A percentile compares a stretch with the other conserved stretches of the same genome.
phyloP scores from a whole-genome alignment of 2,797 vertebrate species.

The Sitta carolinensis region DNA sequence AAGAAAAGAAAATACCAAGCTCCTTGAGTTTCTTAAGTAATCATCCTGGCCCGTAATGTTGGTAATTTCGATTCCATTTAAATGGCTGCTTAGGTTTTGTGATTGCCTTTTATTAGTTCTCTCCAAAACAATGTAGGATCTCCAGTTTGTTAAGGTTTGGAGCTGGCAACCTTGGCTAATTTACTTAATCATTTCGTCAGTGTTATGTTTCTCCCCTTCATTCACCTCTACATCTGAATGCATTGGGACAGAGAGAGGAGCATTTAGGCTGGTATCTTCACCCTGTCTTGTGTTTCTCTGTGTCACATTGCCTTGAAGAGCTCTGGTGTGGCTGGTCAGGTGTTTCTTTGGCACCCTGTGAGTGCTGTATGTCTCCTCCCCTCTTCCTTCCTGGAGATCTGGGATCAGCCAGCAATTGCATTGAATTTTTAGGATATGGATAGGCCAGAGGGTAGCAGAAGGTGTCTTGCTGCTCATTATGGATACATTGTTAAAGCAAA shows the following conservation, averaged over 20 bases:
- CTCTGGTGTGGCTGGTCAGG: background rate
- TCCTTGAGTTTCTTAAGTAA: background rate
- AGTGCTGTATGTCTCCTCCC: background rate
- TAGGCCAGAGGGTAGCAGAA: background rate
- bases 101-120: background rate
- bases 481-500: background rate
- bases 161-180: background rate
- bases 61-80: background rate
- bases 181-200: background rate
- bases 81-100: background rate
- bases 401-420: background rate
- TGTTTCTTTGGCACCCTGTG: background rate
- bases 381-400: background rate
- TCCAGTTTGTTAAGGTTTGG: background rate
- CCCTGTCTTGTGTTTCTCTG: background rate
- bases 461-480: background rate
- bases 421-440: fast-evolving
- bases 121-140: background rate
- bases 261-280: background rate
- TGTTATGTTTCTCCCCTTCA: background rate
- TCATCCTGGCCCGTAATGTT: background rate
- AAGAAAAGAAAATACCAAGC: background rate
- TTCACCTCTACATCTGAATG: background rate
- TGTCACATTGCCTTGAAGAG: background rate
- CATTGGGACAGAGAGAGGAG: background rate